A percentile compares a stretch with the other conserved stretches of the same genome.
These are phyloP conservation scores for Coleophora deauratella DNA, from an alignment of 2,888 invertebrate species.

Conservation along the genomic window DNA sequence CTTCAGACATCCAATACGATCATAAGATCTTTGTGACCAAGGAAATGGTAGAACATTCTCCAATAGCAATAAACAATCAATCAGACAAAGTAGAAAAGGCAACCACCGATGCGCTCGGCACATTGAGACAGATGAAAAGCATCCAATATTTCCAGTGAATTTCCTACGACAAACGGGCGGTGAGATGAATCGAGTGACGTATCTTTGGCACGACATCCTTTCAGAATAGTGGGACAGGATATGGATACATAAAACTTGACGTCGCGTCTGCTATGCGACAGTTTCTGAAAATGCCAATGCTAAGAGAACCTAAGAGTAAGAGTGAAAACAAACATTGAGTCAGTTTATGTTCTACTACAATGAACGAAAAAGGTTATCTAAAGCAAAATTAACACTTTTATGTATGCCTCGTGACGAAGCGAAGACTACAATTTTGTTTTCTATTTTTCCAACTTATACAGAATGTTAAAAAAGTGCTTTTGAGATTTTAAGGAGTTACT, in stretches of 20 bases:
- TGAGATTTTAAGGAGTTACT: no score
- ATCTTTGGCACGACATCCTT: conserved; percentile 19
- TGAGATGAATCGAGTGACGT: conserved; percentile 40
- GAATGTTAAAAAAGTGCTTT: no score
- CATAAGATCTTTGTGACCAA: background rate
- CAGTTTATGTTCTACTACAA: no score
- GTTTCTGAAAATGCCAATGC: no score
- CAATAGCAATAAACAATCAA: conserved; percentile 14
- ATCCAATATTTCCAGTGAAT: conserved; percentile 40
- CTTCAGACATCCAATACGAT: background rate
- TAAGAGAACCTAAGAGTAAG: no score
- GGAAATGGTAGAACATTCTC: background rate
- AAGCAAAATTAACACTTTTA: no score
- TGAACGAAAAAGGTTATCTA: no score
- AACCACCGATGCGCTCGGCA: conserved; percentile 21
- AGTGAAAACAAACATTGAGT: no score
- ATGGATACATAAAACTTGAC: conserved; percentile 13
- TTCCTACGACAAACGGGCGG: conserved; percentile 33
- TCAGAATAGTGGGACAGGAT: conserved; percentile 8
- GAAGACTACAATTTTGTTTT: no score
- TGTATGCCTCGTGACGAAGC: no score
- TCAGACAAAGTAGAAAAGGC: conserved; percentile 7
- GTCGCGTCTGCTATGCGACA: no score
- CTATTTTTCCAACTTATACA: no score
- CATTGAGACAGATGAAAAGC: conserved; percentile 33